Evolutionary conservation across 1,140 invertebrate species (phyloP), one percentile per base, ranked within the genome.

Genomic region (Aphaenogaster rudis): DNA sequence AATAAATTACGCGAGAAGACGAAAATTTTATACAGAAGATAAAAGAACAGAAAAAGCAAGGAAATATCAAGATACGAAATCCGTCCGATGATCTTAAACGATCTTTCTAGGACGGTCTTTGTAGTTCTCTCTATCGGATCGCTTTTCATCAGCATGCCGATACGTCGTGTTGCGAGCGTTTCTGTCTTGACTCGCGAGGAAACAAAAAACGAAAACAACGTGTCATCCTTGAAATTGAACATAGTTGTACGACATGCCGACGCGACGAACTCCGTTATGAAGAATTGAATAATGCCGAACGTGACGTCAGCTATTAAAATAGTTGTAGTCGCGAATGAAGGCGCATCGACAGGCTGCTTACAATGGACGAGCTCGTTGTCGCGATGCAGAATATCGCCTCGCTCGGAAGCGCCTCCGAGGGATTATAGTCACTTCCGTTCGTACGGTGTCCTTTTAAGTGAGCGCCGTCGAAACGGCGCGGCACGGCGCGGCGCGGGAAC

Each of bases 361-460:
- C 33, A 84, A 84, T 63, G 42, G 13, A 63, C 42, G 6, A 63
- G 69, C 69, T 78, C 15, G 42, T 61, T 57, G 54, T 33, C 42
- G 59, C 52, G 63, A 39, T 42, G 77, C 45, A 36, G n/a, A 88
- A 76, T 85, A 57, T 78, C 64, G 45, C 61, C 21, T 48, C 36
- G 13, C 11, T n/a, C 33, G 33, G 50, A 28, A 33, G 28, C 36
- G 21, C 21, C 57, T 21, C 42, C 21, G 48, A 28, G 48, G 33
- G 85, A 86, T 89, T 89, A 88, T 76, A 85, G 81, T 86, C 76
- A 76, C 28, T 78, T 80, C 15, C 61, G 39, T 59, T 78, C 81
- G 17, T 50, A 57, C 86, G 21, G 54, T 88, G 63, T 86, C 87
- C 88, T 88, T 89, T 86, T 86, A 76, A 77, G 54, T 54, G n/a